Conservation (phyloP, 1,140 invertebrate genomes). For the Drosophila equinoxialis region DNA sequence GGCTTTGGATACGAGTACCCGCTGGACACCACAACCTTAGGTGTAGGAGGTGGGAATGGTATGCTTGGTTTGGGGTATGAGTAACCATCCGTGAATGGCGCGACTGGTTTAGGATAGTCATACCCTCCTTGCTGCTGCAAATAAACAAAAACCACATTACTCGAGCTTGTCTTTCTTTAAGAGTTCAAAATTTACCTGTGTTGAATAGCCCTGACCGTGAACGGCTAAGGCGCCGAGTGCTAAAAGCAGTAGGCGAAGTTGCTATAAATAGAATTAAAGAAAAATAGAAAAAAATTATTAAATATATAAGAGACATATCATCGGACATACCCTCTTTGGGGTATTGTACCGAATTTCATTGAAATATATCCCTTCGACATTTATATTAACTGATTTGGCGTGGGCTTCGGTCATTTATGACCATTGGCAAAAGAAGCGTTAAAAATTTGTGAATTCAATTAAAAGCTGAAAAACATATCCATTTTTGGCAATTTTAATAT, state of each 20-base stretch:
- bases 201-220: constrained; percentile 39
- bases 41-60: constrained; percentile 49
- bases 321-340: neutral
- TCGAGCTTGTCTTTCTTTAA: neutral
- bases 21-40: constrained; percentile 20
- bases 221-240: constrained; percentile 45
- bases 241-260: constrained; percentile 49
- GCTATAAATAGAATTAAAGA: constrained; percentile 48
- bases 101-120: constrained; percentile 49
- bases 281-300: constrained; percentile 18
- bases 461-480: constrained; percentile 23
- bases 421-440: constrained; percentile 31
- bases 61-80: constrained; percentile 53
- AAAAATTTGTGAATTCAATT: constrained; percentile 61
- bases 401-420: constrained; percentile 48
- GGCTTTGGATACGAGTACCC: constrained; percentile 63
- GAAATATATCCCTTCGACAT: constrained; percentile 38
- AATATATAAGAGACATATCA: neutral
- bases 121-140: constrained; percentile 40
- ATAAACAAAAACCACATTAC: constrained; percentile 3
- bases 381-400: constrained; percentile 48
- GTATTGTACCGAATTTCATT: neutral
- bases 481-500: constrained; percentile 12
- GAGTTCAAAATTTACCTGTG: constrained; percentile 32
- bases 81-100: constrained; percentile 53